Base-by-base conservation (phyloP, 2,888 invertebrate genomes). In the Stenoptilia bipunctidactyla region DNA sequence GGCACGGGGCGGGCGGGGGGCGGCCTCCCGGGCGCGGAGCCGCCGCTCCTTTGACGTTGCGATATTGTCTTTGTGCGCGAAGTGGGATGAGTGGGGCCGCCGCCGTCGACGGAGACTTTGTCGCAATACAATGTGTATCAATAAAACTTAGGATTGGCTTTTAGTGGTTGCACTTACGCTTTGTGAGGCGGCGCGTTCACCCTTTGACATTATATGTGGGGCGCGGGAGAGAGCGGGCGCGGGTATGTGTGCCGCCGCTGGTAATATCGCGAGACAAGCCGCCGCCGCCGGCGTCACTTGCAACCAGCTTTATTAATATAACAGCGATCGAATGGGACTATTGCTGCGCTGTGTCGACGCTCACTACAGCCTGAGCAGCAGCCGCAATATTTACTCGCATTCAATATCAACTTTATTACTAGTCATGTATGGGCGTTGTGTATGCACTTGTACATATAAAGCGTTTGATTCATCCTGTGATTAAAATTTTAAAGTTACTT, bases 121-220 rank as follows among this genome's bases (percentile, higher is more conserved):
- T 84, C 83, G 82, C 84, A 83, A 83, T 83, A 83, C 82, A 83
- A 83, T 83, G 83, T 83, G 83, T 84, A 83, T 83, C 83, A 83
- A 83, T 83, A 84, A 84, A 84, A 84, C 83, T 83, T 83, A 82
- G 83, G 82, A 83, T 84, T 83, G 83, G 83, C 83, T 84, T 84
- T 84, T 84, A 83, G 83, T 82, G 83, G 83, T 82, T 82, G 83
- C 82, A 83, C 84, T 83, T 82, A 83, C 83, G 82, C 80, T 82
- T 82, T 82, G 80, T 80, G 82, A 77, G 72, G 77, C 82, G 74
- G 73, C 77, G 69, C 56, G 79, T 73, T 80, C 77, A 80, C 80
- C 82, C 82, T 82, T 82, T 82, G 83, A 82, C 80, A 79, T 79
- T 77, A 79, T 76, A 79, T 70, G 68, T 70, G 73, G 66, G 63